Evolutionary conservation across 1,140 invertebrate genomes (phyloP).

Genomic region (Listronotus oregonensis): DNA sequence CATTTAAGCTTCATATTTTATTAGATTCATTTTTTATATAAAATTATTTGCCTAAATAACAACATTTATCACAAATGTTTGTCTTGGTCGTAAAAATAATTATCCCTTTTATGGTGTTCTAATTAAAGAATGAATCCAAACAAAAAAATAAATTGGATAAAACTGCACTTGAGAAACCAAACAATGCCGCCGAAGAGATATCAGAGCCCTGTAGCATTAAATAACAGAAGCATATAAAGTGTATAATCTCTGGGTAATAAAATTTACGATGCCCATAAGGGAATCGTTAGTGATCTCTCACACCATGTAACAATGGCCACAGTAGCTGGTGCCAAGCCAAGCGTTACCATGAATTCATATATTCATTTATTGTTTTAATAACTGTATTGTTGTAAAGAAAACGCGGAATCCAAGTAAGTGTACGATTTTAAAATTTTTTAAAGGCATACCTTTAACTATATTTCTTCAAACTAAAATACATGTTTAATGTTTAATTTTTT

Average conservation of each 20-base stretch:
- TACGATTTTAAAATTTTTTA: no score
- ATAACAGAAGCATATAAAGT: conserved; percentile 15
- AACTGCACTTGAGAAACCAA: neutral
- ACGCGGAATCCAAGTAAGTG: no score
- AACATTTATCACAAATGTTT: no score
- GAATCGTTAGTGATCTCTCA: conserved; percentile 31
- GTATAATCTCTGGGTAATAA: conserved; percentile 20
- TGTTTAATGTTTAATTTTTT: no score
- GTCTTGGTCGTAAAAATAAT: no score
- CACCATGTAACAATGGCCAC: conserved; percentile 26
- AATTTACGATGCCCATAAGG: conserved; percentile 32
- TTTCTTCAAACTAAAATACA: no score
- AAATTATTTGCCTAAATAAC: no score
- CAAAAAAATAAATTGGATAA: conserved; percentile 2
- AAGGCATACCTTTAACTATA: no score
- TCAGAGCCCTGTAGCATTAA: conserved; percentile 7
- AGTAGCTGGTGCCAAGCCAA: conserved; percentile 28
- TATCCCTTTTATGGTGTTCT: conserved; percentile 2
- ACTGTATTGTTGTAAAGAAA: conserved; percentile 21
- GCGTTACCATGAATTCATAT: conserved; percentile 24
- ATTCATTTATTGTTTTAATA: conserved; percentile 18
- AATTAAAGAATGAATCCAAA: conserved; percentile 9
- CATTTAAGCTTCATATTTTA: no score
- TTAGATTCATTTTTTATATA: no score
- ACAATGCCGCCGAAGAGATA: neutral